These are phyloP conservation scores for Drosophila borborema DNA, from an alignment of 2,888 invertebrate genomes.

Conservation along the genomic window DNA sequence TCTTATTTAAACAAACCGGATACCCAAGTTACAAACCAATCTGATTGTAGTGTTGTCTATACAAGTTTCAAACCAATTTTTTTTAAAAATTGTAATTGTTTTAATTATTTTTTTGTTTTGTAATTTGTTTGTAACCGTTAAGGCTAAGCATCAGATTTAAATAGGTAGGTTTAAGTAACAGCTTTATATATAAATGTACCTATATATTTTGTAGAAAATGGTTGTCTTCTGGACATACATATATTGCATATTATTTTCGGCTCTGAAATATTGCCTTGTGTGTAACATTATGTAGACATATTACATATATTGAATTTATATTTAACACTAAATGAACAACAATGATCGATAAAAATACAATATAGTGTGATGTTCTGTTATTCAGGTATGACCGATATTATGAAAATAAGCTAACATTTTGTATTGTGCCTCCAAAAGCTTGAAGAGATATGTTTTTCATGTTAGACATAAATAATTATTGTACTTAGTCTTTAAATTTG, in stretches of 20 bases:
- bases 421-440: slow-evolving; percentile 57
- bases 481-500: slow-evolving; percentile 41
- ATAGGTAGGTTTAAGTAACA: slow-evolving; percentile 26
- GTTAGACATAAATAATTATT: slow-evolving; percentile 43
- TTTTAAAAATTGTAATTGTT: no score
- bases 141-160: slow-evolving; percentile 29
- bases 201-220: slow-evolving; percentile 22
- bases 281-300: slow-evolving; percentile 33
- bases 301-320: slow-evolving; percentile 32
- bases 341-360: slow-evolving; percentile 20
- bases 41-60: slow-evolving; percentile 58
- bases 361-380: slow-evolving; percentile 5
- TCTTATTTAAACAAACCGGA: slow-evolving; percentile 24
- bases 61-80: slow-evolving; percentile 53
- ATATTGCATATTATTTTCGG: slow-evolving; percentile 27
- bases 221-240: slow-evolving; percentile 15
- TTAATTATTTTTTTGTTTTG: neutral
- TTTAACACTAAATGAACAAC: slow-evolving; percentile 12
- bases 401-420: slow-evolving; percentile 42
- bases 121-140: slow-evolving; percentile 54
- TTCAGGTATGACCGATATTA: slow-evolving; percentile 32
- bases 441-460: slow-evolving; percentile 66
- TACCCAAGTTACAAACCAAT: slow-evolving; percentile 48
- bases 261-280: slow-evolving; percentile 31
- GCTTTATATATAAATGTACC: slow-evolving; percentile 13